A percentile compares a stretch with the other conserved stretches of the same genome.
Conservation (phyloP, 2,113 vertebrate genomes). For the Chitala chitala region DNA sequence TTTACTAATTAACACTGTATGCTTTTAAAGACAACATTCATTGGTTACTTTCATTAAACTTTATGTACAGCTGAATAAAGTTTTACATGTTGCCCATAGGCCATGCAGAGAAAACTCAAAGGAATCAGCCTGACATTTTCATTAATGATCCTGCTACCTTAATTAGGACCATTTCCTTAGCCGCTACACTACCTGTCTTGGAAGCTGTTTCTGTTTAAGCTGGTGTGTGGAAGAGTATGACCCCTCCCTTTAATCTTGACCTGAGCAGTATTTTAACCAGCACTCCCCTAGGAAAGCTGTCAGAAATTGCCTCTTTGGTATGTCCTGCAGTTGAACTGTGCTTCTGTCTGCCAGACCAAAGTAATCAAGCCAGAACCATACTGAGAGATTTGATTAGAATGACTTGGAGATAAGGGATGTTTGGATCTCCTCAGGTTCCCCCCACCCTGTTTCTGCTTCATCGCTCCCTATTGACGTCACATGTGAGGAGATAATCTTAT, state of each 20-base stretch:
- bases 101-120: neutral
- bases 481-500: neutral
- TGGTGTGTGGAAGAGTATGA: neutral
- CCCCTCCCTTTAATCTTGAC: neutral
- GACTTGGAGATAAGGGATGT: neutral
- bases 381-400: neutral
- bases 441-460: neutral
- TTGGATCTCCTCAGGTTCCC: neutral
- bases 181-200: neutral
- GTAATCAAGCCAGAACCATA: conserved; percentile 10
- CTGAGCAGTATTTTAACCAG: neutral
- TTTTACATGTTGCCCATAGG: too few species aligned
- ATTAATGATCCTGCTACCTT: neutral
- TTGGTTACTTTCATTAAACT: neutral
- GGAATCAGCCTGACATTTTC: neutral
- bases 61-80: neutral
- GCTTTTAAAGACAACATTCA: too few species aligned
- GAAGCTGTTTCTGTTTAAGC: neutral
- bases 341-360: neutral
- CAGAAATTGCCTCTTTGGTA: neutral
- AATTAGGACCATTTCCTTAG: neutral
- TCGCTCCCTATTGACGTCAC: neutral
- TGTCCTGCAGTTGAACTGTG: neutral
- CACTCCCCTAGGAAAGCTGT: neutral
- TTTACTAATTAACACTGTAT: too few species aligned